A percentile compares a stretch with the other conserved stretches of the same genome.
Conservation (phyloP, 2,113 vertebrate genomes). For the Calonectris borealis region DNA sequence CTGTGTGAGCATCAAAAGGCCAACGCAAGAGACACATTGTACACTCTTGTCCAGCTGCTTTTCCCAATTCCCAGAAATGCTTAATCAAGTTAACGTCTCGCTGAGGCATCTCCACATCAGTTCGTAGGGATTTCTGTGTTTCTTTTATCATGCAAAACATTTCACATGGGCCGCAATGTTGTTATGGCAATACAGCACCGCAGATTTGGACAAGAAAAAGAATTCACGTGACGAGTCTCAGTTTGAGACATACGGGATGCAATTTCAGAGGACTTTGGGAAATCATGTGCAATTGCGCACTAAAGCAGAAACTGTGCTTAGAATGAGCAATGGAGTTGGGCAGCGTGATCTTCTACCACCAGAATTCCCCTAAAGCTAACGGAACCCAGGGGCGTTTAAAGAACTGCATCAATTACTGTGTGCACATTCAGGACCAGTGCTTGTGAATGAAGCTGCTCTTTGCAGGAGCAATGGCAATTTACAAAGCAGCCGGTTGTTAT, state of each 20-base stretch:
- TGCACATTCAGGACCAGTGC: not conserved
- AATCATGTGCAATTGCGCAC: rapidly evolving
- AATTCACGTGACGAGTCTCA: not conserved
- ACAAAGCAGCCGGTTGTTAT: not conserved
- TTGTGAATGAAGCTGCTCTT: not conserved
- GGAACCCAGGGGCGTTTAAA: not conserved
- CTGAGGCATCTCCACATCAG: not conserved
- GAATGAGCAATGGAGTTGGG: not conserved
- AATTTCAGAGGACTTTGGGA: not conserved
- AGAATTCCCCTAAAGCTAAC: not conserved
- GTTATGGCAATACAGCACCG: rapidly evolving
- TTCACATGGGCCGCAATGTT: not conserved
- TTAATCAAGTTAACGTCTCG: not conserved
- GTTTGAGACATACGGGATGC: not conserved
- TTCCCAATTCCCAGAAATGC: not conserved
- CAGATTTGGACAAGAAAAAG: not conserved
- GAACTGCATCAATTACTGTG: not conserved
- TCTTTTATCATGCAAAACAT: not conserved
- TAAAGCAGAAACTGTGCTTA: not conserved
- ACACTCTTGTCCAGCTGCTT: not conserved
- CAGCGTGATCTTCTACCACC: not conserved
- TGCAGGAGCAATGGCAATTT: not conserved
- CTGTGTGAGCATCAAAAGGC: not conserved
- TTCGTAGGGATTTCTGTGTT: not conserved
- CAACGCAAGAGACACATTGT: not conserved